Evolutionary conservation across 2,113 vertebrate species (phyloP).

Genomic region (Eonycteris spelaea): DNA sequence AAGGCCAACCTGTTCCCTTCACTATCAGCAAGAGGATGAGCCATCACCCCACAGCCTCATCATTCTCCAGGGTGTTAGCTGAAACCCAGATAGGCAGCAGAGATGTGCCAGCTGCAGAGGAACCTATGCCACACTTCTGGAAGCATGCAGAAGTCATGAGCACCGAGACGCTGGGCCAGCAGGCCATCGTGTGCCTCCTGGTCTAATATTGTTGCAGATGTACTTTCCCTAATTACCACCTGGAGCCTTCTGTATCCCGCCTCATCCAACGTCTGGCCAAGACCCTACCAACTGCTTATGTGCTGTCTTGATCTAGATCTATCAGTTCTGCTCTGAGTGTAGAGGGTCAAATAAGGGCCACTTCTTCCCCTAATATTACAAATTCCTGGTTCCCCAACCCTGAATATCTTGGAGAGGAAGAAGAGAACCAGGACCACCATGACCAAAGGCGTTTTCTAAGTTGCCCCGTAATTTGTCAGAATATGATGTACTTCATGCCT

Average conservation of each 20-base stretch:
- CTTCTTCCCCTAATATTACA: not conserved
- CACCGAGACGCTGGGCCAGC: not conserved
- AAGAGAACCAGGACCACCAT: not conserved
- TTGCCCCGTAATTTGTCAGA: not conserved
- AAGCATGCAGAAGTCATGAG: fast-evolving
- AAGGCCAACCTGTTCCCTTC: not conserved
- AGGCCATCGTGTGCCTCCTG: not conserved
- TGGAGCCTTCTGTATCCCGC: not conserved
- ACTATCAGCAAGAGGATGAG: not conserved
- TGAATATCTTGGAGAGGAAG: not conserved
- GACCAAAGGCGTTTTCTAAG: not conserved
- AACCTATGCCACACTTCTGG: fast-evolving
- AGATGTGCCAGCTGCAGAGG: not conserved
- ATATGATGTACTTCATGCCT: not conserved
- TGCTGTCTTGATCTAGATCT: not conserved
- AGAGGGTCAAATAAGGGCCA: not conserved
- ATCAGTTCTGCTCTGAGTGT: not conserved
- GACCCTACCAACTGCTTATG: not conserved
- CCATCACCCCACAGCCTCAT: not conserved
- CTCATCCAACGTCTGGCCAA: not conserved
- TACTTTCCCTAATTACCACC: not conserved
- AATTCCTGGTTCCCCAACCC: not conserved
- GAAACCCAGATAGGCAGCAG: not conserved
- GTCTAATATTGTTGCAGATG: not conserved
- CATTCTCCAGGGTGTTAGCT: not conserved